A percentile compares a stretch with the other conserved stretches of the same genome.
Conservation (phyloP, 1,140 invertebrate species). For the Hypsibius dujardini region DNA sequence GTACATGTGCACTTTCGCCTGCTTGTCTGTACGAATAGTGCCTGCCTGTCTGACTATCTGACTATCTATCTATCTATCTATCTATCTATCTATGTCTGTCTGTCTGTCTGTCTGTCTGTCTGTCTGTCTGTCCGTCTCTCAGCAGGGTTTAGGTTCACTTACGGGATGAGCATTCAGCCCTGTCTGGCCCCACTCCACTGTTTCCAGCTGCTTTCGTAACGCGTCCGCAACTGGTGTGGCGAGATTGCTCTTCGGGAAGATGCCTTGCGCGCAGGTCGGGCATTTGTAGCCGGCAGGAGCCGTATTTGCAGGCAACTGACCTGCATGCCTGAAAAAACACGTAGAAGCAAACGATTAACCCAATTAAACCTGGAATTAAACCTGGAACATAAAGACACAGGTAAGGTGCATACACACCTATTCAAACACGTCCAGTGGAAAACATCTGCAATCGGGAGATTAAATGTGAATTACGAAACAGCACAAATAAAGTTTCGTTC, state of each 20-base stretch:
- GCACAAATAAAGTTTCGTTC: slow-evolving; percentile 3
- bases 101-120: no score
- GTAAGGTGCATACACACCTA: slow-evolving; percentile 29
- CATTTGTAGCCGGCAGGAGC: slow-evolving; percentile 76
- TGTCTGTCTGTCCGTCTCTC: no score
- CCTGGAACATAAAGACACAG: no score
- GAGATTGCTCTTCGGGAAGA: slow-evolving; percentile 63
- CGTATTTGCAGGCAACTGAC: slow-evolving; percentile 59
- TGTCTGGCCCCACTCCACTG: slow-evolving; percentile 63
- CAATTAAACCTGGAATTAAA: background rate
- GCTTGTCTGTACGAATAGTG: no score
- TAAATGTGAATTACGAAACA: slow-evolving; percentile 12
- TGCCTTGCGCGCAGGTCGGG: slow-evolving; percentile 53
- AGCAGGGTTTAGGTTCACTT: slow-evolving; percentile 25
- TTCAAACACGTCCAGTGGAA: slow-evolving; percentile 80
- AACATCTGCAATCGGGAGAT: slow-evolving; percentile 47
- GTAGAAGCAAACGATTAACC: background rate
- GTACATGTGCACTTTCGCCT: no score
- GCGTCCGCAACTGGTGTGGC: slow-evolving; percentile 72
- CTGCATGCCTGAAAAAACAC: slow-evolving; percentile 37
- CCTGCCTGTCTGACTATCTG: no score
- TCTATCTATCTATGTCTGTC: no score
- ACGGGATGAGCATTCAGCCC: slow-evolving; percentile 67
- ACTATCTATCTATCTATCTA: no score
- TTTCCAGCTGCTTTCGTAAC: slow-evolving; percentile 52